Evolutionary conservation across 2,797 vertebrate species (phyloP).

Genomic region (Neolamprologus multifasciatus): DNA sequence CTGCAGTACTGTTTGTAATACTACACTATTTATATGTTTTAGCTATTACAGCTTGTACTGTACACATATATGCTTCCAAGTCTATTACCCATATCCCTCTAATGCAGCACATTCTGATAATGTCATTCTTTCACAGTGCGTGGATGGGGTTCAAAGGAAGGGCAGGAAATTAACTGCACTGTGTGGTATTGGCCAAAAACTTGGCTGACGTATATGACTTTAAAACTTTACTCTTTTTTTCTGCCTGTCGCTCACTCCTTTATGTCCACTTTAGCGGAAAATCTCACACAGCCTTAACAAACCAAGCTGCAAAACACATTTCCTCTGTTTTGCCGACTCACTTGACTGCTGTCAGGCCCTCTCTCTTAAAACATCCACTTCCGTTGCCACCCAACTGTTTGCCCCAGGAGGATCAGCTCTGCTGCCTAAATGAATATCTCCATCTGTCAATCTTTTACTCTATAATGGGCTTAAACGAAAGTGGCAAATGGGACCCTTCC

Average conservation of each 20-base stretch:
- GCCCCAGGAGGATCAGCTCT: constrained; percentile 25
- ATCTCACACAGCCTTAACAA: constrained; percentile 22
- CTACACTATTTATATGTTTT: constrained; percentile 11
- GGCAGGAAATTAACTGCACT: neutral
- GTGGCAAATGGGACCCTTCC: neutral
- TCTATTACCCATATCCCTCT: neutral
- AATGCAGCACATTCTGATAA: constrained; percentile 20
- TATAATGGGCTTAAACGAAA: constrained; percentile 8
- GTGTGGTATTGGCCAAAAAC: neutral
- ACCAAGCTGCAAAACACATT: constrained; percentile 7
- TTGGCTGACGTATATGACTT: neutral
- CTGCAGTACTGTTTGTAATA: neutral
- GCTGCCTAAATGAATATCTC: constrained; percentile 11
- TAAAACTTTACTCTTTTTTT: neutral
- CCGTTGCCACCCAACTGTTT: constrained; percentile 21
- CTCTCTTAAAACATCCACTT: constrained; percentile 19
- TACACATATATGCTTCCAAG: neutral
- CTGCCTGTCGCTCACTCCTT: neutral
- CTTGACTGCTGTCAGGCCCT: constrained; percentile 42
- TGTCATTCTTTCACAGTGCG: neutral
- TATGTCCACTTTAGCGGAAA: constrained; percentile 20
- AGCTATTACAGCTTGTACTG: neutral
- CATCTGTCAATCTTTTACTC: constrained; percentile 21
- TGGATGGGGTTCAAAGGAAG: constrained; percentile 24
- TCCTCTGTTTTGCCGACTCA: constrained; percentile 12